Percentiles rank a stretch among this genome's conserved stretches.
phyloP scores from a whole-genome alignment of 1,140 invertebrate genomes.

The Meteorus sp. region DNA sequence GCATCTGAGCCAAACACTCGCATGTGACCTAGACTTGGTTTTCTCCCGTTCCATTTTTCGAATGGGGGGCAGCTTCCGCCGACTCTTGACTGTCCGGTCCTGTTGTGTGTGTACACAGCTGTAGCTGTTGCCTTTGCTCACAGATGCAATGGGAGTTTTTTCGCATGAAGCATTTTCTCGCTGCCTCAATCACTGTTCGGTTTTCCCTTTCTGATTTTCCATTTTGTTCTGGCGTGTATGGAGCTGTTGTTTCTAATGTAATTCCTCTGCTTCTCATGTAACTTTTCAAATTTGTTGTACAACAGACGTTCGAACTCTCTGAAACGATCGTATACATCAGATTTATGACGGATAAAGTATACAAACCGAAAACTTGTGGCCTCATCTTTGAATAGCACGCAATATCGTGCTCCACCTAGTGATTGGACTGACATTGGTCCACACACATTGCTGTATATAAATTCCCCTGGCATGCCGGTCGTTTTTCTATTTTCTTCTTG shows the following conservation, averaged over 20 bases:
- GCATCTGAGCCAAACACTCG: conserved; percentile 42
- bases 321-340: conserved; percentile 38
- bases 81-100: conserved; percentile 19
- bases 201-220: conserved; percentile 48
- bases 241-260: conserved; percentile 30
- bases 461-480: conserved; percentile 25
- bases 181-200: conserved; percentile 48
- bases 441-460: conserved; percentile 36
- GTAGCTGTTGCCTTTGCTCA: conserved; percentile 57
- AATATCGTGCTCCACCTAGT: conserved; percentile 34
- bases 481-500: background rate
- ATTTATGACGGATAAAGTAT: conserved; percentile 43
- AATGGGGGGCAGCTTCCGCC: conserved; percentile 2
- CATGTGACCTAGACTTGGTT: conserved; percentile 31
- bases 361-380: conserved; percentile 31
- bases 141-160: conserved; percentile 42
- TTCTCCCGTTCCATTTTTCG: conserved; percentile 20
- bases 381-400: conserved; percentile 36
- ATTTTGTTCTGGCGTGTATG: conserved; percentile 49
- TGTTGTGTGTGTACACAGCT: conserved; percentile 41
- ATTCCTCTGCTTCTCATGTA: conserved; percentile 20
- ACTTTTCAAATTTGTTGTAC: conserved; percentile 31
- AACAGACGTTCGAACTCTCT: conserved; percentile 31
- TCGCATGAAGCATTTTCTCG: conserved; percentile 43
- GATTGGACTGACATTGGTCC: conserved; percentile 36